Conservation (phyloP, 1,140 invertebrate genomes). For the Saccostrea cuccullata region DNA sequence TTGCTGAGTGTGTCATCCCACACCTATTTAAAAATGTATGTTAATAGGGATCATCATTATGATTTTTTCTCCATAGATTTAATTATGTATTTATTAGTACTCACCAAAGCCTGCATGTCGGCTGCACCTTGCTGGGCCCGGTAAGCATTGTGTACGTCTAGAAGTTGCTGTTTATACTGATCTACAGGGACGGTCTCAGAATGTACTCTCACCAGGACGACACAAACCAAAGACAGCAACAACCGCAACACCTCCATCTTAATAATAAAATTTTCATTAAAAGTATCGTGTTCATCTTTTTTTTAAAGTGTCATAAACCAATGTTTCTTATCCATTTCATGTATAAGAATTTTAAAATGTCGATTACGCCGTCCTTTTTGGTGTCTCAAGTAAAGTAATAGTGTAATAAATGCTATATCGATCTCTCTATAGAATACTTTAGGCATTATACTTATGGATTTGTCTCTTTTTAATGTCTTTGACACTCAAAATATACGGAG, state of each 20-base stretch:
- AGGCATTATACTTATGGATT: too few relatives aligned
- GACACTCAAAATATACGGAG: too few relatives aligned
- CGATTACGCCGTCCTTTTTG: too few relatives aligned
- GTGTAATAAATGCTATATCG: too few relatives aligned
- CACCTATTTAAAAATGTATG: constrained; percentile 40
- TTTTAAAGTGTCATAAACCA: too few relatives aligned
- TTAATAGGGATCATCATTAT: too few relatives aligned
- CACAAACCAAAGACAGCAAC: neutral
- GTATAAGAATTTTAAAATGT: too few relatives aligned
- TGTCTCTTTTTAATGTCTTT: too few relatives aligned
- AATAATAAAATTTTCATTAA: neutral
- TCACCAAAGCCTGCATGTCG: constrained; percentile 57
- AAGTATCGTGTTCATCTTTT: neutral
- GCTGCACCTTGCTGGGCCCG: constrained; percentile 46
- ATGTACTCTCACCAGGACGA: neutral
- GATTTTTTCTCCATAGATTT: too few relatives aligned
- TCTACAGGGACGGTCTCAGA: neutral
- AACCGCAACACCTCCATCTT: neutral
- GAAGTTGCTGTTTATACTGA: constrained; percentile 13
- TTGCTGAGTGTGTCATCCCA: constrained; percentile 57
- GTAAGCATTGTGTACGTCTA: constrained; percentile 46
- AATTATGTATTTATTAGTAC: neutral
- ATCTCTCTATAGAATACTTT: too few relatives aligned
- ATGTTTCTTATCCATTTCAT: too few relatives aligned
- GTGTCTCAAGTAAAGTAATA: too few relatives aligned